Evolutionary conservation across 1,140 invertebrate species (phyloP).

Genomic region (Coenobita brevimanus): DNA sequence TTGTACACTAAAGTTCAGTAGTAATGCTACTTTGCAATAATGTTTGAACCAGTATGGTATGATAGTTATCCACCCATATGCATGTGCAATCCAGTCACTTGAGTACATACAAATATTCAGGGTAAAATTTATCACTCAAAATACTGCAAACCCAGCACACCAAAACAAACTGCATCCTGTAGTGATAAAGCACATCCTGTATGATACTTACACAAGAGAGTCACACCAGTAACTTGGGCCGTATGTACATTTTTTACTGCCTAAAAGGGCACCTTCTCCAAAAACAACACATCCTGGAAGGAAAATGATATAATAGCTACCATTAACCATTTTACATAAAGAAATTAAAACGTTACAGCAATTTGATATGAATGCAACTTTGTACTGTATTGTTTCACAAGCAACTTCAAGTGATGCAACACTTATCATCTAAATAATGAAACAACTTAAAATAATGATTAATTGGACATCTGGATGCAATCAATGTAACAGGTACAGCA

Average conservation of each 20-base stretch:
- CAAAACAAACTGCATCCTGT: not conserved
- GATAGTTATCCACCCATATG: too few relatives aligned
- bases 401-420: too few relatives aligned
- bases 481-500: too few relatives aligned
- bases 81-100: too few relatives aligned
- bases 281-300: constrained; percentile 18
- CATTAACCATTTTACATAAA: not conserved
- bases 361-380: not conserved
- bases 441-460: too few relatives aligned
- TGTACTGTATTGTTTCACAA: too few relatives aligned
- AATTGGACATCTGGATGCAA: too few relatives aligned
- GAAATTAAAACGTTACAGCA: not conserved
- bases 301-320: not conserved
- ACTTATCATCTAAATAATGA: too few relatives aligned
- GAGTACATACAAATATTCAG: too few relatives aligned
- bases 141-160: not conserved
- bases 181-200: not conserved
- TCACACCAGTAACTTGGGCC: constrained; percentile 88
- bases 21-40: too few relatives aligned
- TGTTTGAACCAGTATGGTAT: too few relatives aligned
- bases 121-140: not conserved
- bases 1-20: too few relatives aligned
- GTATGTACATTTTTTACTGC: constrained; percentile 81
- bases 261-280: constrained; percentile 68
- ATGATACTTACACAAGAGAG: constrained; percentile 73